Evolutionary conservation across 2,888 invertebrate genomes (phyloP), one percentile per base, ranked within the genome.

Genomic region (Lasioglossum morio): DNA sequence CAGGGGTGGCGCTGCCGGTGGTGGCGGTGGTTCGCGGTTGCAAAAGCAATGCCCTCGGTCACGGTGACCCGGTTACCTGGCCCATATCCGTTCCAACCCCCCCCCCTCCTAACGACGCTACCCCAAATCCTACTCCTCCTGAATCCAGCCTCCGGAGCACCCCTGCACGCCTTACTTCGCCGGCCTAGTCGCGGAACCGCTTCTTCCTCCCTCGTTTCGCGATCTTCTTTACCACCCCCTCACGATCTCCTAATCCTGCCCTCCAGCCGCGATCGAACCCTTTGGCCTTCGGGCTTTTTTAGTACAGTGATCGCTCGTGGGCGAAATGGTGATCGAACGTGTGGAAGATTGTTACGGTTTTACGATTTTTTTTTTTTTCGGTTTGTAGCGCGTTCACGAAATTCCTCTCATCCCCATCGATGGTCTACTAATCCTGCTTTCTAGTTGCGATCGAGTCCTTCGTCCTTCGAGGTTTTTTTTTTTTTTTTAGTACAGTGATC

Each of bases 11-110:
- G 72, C 70, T 77, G 84, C n/a, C 72, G 81, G 82, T 72, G 87
- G 69, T 72, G 74, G 77, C 79, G 89, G 86, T 86, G 87, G 87
- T 91, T 82, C 87, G 89, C 84, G 91, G 88, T 90, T 91, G 92
- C 89, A 92, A 93, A 91, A 93, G 93, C 93, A 92, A 92, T 93
- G 92, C 92, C 91, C 93, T 92, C 88, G 85, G 92, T 92, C 90
- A 92, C 89, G 89, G 91, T 93, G 93, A 94, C 93, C 94, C 87
- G 93, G 93, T 93, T 94, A 93, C 92, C 92, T 92, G 92, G 91
- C 91, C 91, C 90, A 93, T 91, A 92, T 93, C 88, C 85, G 79
- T 77, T 72, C 81, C 78, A 83, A 78, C 79, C 82, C 66, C n/a
- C 48, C 27, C 84, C 34, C 34, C 34, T n/a, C 34, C 34, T 76